These are phyloP conservation scores for Geopemphigus sp. DNA, from an alignment of 1,140 invertebrate genomes.

Conservation along the genomic window DNA sequence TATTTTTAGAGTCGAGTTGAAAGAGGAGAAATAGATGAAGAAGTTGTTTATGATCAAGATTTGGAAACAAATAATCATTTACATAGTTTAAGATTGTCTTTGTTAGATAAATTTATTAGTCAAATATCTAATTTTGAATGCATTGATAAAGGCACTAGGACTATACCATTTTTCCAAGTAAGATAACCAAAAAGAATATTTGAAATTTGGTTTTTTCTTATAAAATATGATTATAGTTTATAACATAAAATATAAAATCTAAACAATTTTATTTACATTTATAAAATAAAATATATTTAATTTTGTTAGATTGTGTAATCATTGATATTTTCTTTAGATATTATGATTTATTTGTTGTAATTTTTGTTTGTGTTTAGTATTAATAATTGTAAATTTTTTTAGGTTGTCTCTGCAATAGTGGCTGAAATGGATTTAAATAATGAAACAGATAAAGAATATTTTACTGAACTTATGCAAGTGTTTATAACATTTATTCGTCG, in stretches of 20 bases:
- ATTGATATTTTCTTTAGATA: no score
- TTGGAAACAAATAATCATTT: conserved; percentile 38
- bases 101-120: conserved; percentile 67
- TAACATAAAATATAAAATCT: no score
- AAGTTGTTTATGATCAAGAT: conserved; percentile 22
- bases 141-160: conserved; percentile 69
- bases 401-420: conserved; percentile 31
- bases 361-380: not conserved
- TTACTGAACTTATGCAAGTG: conserved; percentile 30
- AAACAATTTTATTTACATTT: no score
- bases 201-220: no score
- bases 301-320: not conserved
- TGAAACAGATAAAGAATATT: conserved; percentile 37
- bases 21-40: not conserved
- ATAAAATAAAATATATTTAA: not conserved
- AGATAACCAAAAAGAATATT: no score
- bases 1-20: conserved; percentile 15
- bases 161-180: conserved; percentile 88
- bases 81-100: conserved; percentile 47
- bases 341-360: no score
- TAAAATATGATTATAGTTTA: no score
- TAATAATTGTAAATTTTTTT: not conserved
- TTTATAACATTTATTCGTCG: conserved; percentile 28
- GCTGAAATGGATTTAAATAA: conserved; percentile 31
- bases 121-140: conserved; percentile 64